A percentile compares a stretch with the other conserved stretches of the same genome.
Evolutionary conservation across 2,797 vertebrate species (phyloP).

Genomic region (Heterohyrax brucei): DNA sequence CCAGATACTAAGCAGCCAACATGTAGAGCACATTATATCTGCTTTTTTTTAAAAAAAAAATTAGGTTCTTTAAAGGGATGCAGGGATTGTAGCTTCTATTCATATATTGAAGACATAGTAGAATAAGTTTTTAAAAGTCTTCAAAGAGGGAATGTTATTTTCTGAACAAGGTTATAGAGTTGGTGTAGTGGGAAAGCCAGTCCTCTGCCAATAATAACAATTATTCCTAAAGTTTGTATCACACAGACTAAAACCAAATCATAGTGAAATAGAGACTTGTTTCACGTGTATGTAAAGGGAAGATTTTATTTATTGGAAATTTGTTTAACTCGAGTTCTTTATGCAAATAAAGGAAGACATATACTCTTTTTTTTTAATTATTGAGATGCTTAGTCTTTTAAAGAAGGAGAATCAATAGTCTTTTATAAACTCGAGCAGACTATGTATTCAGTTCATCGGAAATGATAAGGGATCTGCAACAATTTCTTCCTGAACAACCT

Average conservation of each 20-base stretch:
- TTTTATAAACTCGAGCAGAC: too few relatives aligned
- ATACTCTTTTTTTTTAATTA: not conserved
- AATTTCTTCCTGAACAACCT: fast-evolving
- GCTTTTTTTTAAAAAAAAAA: too few relatives aligned
- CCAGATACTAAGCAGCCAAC: not conserved
- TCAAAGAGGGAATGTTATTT: not conserved
- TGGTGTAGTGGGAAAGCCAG: fast-evolving
- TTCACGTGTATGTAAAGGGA: too few relatives aligned
- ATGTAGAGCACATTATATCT: not conserved
- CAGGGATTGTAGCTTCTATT: not conserved
- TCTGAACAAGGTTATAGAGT: fast-evolving
- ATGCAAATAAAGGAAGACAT: not conserved
- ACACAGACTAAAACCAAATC: not conserved
- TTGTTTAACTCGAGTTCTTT: not conserved
- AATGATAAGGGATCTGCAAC: not conserved
- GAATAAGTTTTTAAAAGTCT: too few relatives aligned
- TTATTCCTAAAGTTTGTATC: not conserved
- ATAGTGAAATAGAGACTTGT: too few relatives aligned
- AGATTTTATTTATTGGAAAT: not conserved
- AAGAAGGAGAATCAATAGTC: not conserved
- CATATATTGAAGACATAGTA: not conserved
- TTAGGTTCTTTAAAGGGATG: not conserved
- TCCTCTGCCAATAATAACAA: too few relatives aligned
- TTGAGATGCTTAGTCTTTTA: not conserved
- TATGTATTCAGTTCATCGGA: fast-evolving